These are phyloP conservation scores for Bostrychus sinensis DNA, from an alignment of 2,113 vertebrate genomes.

Conservation along the genomic window DNA sequence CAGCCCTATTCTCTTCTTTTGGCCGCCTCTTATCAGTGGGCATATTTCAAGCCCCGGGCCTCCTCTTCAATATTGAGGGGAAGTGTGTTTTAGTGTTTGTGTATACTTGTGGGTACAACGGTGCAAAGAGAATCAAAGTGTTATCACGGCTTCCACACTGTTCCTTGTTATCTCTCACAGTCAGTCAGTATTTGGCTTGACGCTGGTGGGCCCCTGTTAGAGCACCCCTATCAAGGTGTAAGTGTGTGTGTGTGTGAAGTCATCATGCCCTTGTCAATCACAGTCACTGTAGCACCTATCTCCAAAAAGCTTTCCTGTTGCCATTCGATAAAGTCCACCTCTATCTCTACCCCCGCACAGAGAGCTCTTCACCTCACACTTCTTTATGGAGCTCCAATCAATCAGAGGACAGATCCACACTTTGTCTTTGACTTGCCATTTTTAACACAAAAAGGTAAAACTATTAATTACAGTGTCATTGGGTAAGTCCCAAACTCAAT, in stretches of 20 bases:
- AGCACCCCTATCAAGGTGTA: constrained; percentile 8
- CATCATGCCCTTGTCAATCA: constrained; percentile 50
- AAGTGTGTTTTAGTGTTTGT: constrained; percentile 12
- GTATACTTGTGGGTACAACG: not conserved
- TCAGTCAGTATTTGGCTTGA: constrained; percentile 51
- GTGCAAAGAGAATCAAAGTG: constrained; percentile 25
- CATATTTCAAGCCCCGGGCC: constrained; percentile 50
- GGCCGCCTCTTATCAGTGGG: constrained; percentile 49
- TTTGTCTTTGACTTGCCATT: no score
- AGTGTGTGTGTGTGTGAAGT: constrained; percentile 23
- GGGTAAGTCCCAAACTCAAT: no score
- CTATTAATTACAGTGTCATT: no score
- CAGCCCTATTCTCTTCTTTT: constrained; percentile 27
- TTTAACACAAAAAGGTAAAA: no score
- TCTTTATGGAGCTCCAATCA: not conserved
- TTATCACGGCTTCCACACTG: constrained; percentile 49
- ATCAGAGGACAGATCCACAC: not conserved
- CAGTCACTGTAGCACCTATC: constrained; percentile 13
- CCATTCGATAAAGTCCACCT: constrained; percentile 44
- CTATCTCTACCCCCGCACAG: constrained; percentile 17
- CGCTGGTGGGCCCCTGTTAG: constrained; percentile 23
- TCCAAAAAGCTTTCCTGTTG: constrained; percentile 18
- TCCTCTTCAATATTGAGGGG: constrained; percentile 25
- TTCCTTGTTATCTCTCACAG: constrained; percentile 56
- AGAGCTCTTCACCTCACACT: constrained; percentile 23